Base-by-base conservation (phyloP, 1,140 invertebrate species). In the Dryas iulia region DNA sequence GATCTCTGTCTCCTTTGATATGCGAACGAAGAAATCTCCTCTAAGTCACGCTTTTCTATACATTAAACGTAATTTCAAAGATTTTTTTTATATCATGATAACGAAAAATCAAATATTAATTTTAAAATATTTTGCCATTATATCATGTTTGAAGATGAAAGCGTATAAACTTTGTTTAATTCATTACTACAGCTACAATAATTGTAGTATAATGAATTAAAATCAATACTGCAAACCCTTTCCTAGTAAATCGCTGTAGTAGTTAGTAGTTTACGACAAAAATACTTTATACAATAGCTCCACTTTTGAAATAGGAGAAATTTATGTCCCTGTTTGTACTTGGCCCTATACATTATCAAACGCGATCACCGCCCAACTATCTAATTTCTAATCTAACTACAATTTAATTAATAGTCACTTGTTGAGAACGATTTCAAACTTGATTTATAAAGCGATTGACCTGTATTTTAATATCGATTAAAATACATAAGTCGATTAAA, bases 341-440 rank as follows among this genome's bases (percentile, higher is more conserved):
- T 59, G 61, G 53, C 62, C 59, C 67, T 61, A 64, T 12, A 61
- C 53, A 66, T 66, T 66, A 66, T 66, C 69, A 28, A 28, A 56
- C 70, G 61, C 66, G 69, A 81, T 83, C 81, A 67, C 76, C 86
- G 86, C 86, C 87, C 86, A 79, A 76, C 79, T 89, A 91, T 89
- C 86, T 85, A 87, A 86, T 91, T 89, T 87, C 83, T 82, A 83
- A 91, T 89, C 87, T 84, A 82, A 87, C 85, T 87, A 90, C 88
- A 89, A 86, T 86, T 89, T 91, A 89, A 91, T 91, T 89, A 89
- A 91, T 91, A 87, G 86, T 78, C 88, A 88, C 87, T 89, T 88
- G 88, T 91, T 91, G 84, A 91, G 89, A 88, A 89, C 88, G 87
- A 91, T 89, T 89, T 89, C 74, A 56, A 81, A 84, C 73, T 82